Evolutionary conservation across 2,888 invertebrate genomes (phyloP), one percentile per base, ranked within the genome.

Genomic region (Dysmachus trigonus): DNA sequence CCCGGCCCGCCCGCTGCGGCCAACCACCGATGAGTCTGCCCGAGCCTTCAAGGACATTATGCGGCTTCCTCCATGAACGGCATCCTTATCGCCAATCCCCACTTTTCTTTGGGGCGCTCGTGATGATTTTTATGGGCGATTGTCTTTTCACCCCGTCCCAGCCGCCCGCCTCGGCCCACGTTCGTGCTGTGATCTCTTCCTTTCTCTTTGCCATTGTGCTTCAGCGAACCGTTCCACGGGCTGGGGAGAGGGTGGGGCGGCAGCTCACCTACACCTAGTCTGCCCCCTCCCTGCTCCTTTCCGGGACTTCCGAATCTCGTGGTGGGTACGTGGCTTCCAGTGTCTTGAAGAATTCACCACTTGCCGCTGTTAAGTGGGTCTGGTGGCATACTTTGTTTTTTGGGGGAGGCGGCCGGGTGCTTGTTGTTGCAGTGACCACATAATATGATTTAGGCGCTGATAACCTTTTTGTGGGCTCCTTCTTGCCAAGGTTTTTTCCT

Each of bases 391-490:
- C 81, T 81, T 81, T 81, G 81, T 81, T 81, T 81, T 3, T 38
- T 53, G 81, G 81, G 51, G 53, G 53, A 8, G 10, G 15, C 13
- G 31, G 30, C 27, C 35, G 53, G n/a, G 51, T 30, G 51, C 18
- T 81, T 81, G 62, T 81, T 81, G 53, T 53, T 81, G 81, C 31
- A 18, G 33, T 81, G 81, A 53, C 62, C 81, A 81, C 81, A 81
- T 81, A 81, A 81, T 81, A 81, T 81, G 81, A 81, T 81, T 81
- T 81, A n/a, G 81, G 51, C 30, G 18, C 35, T 53, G 81, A 81
- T 81, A 81, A 81, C 81, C 62, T 81, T 81, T 53, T 81, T 81
- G 53, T 47, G 53, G 30, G 62, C 35, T 51, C 33, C 73, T 35
- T 81, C 35, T 33, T 81, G 31, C 27, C 53, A 33, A 53, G 35